A percentile compares a stretch with the other conserved stretches of the same genome.
Conservation (phyloP, 2,797 vertebrate genomes). For the Mus spretus region DNA sequence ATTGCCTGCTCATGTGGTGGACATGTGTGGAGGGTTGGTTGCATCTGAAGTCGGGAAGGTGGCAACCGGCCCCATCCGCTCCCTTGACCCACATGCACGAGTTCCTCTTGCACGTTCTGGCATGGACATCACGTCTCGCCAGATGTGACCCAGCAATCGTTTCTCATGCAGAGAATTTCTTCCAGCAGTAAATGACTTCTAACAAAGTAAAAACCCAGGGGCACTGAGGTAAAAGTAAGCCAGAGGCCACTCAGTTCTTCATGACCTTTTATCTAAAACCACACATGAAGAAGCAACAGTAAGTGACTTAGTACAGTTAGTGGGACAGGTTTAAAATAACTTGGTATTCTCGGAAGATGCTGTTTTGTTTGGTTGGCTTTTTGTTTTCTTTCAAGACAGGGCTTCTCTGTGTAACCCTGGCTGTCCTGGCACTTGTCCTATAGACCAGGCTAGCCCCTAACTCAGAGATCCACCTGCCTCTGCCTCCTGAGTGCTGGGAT, state of each 20-base stretch:
- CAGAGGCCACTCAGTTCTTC: neutral
- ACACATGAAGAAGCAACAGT: neutral
- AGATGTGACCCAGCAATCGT: neutral
- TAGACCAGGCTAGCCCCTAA: neutral
- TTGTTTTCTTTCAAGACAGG: neutral
- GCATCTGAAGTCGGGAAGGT: neutral
- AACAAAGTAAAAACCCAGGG: neutral
- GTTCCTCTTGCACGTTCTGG: constrained; percentile 54
- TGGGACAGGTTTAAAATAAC: constrained; percentile 18
- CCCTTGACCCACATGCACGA: constrained; percentile 69
- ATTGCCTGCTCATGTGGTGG: constrained; percentile 85
- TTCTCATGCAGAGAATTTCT: neutral
- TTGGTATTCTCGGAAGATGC: neutral
- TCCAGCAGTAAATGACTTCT: constrained; percentile 13
- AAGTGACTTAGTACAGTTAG: neutral
- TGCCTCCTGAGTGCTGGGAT: neutral
- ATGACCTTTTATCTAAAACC: constrained; percentile 7
- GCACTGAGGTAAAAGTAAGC: neutral
- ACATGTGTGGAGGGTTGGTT: constrained; percentile 75
- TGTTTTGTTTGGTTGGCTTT: neutral
- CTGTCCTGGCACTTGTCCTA: neutral
- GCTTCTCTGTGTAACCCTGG: neutral
- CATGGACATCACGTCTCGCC: neutral
- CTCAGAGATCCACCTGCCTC: neutral
- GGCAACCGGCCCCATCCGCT: neutral